phyloP scores from a whole-genome alignment of 1,140 invertebrate genomes.

The Vanessa tameamea region DNA sequence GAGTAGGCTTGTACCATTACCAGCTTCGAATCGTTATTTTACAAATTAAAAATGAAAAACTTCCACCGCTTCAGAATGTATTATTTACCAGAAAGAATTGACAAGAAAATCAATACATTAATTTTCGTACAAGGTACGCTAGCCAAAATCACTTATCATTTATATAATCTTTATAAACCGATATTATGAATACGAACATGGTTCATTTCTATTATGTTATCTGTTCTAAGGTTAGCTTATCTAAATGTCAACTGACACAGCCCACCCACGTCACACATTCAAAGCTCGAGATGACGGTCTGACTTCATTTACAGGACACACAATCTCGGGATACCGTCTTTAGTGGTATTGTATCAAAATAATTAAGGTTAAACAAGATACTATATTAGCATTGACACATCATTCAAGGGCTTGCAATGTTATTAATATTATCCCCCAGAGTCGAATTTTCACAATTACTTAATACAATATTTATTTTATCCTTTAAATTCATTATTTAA shows the following conservation, averaged over 20 bases:
- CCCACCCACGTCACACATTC: conserved; percentile 28
- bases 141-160: too few species aligned
- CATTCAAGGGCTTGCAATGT: too few species aligned
- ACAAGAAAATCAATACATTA: too few species aligned
- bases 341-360: conserved; percentile 12
- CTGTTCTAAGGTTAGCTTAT: conserved; percentile 21
- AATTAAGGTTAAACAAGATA: conserved; percentile 1
- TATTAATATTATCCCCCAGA: background rate
- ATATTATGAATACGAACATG: background rate
- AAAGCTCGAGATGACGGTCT: conserved; percentile 27
- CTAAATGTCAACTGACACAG: conserved; percentile 31
- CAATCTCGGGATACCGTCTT: conserved; percentile 23
- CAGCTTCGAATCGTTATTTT: too few species aligned
- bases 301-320: conserved; percentile 30
- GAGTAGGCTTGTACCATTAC: too few species aligned
- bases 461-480: too few species aligned
- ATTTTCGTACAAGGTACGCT: too few species aligned
- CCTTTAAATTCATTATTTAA: too few species aligned
- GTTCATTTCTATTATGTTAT: background rate
- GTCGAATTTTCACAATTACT: too few species aligned
- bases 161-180: background rate
- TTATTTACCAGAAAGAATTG: too few species aligned
- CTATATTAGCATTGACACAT: background rate
- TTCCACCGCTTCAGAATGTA: too few species aligned
- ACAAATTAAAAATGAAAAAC: too few species aligned